phyloP scores from a whole-genome alignment of 2,888 invertebrate species.

The Apeira syringaria region DNA sequence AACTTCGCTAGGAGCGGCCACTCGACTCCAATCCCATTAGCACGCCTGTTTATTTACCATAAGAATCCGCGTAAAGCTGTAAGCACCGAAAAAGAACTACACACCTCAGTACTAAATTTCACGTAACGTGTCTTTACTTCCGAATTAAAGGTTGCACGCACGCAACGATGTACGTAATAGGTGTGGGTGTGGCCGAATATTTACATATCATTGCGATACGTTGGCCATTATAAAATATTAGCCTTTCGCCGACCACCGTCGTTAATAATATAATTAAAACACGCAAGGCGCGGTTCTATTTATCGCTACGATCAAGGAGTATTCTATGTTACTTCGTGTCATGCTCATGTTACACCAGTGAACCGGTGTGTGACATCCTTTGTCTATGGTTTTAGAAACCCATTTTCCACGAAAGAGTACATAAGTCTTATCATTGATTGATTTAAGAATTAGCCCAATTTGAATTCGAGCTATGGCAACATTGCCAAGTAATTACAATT shows the following conservation, averaged over 20 bases:
- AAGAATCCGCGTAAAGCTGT: constrained; percentile 54
- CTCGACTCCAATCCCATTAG: constrained; percentile 52
- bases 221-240: constrained; percentile 79
- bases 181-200: constrained; percentile 71
- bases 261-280: constrained; percentile 84
- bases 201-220: constrained; percentile 83
- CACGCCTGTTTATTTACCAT: constrained; percentile 48
- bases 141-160: constrained; percentile 75
- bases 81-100: constrained; percentile 53
- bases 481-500: neutral
- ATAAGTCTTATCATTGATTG: too few species aligned
- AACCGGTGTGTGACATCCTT: constrained; percentile 30
- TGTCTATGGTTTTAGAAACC: constrained; percentile 10
- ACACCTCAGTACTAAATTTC: constrained; percentile 69
- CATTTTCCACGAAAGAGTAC: too few species aligned
- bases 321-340: constrained; percentile 31
- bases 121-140: constrained; percentile 71
- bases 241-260: constrained; percentile 73
- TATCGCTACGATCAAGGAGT: constrained; percentile 73
- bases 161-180: constrained; percentile 67
- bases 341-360: constrained; percentile 32
- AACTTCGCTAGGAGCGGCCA: constrained; percentile 42
- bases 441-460: too few species aligned
- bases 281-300: constrained; percentile 77
- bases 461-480: too few species aligned